Conservation (phyloP, 2,113 vertebrate genomes). For the Cairina moschata region DNA sequence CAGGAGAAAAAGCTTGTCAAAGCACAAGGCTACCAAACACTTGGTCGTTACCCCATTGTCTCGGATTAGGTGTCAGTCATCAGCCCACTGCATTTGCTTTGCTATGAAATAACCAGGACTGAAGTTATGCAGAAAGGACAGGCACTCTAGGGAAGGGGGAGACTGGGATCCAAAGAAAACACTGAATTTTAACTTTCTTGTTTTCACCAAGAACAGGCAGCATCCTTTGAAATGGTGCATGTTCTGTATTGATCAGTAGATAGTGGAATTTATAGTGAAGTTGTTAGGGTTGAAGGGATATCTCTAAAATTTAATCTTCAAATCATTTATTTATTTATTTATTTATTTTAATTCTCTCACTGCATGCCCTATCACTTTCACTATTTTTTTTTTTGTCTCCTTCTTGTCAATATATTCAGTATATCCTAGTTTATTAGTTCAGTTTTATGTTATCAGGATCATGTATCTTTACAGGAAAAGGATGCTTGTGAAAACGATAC, state of each 20-base stretch:
- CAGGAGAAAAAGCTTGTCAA: constrained; percentile 70
- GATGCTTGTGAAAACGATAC: neutral
- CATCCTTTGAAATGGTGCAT: neutral
- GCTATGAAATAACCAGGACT: neutral
- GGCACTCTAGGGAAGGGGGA: neutral
- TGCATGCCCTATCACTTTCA: neutral
- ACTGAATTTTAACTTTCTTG: neutral
- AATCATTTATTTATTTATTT: too few relatives aligned
- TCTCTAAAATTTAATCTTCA: neutral
- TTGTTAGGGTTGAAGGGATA: neutral
- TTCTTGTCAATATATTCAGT: neutral
- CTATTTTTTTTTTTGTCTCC: neutral
- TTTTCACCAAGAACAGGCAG: neutral
- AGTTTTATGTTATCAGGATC: neutral
- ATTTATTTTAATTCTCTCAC: neutral
- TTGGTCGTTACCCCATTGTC: constrained; percentile 39
- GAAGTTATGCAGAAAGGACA: neutral
- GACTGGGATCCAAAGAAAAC: neutral
- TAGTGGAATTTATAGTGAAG: neutral
- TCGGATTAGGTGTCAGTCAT: constrained; percentile 67
- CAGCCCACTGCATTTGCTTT: constrained; percentile 23
- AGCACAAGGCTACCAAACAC: constrained; percentile 28
- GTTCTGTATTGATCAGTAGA: neutral
- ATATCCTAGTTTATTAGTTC: neutral
- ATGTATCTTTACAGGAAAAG: neutral